Evolutionary conservation across 2,113 vertebrate species (phyloP).

Genomic region (Brachypteracias leptosomus): DNA sequence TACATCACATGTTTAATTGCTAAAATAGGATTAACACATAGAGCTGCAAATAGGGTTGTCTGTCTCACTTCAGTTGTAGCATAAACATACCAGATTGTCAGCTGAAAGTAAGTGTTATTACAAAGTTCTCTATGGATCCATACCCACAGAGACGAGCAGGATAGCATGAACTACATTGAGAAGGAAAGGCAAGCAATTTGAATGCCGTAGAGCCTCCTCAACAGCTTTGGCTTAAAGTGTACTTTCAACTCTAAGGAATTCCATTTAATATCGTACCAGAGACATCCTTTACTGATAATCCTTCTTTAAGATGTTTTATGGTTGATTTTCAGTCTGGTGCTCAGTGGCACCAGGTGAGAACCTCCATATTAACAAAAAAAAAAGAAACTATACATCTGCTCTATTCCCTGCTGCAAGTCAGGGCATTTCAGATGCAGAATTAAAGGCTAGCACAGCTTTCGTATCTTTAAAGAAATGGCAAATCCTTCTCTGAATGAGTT

Average conservation of each 20-base stretch:
- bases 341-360: background rate
- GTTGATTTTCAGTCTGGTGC: background rate
- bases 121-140: background rate
- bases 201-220: background rate
- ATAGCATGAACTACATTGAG: background rate
- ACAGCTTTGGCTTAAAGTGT: background rate
- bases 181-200: background rate
- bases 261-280: background rate
- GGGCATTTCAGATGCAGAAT: background rate
- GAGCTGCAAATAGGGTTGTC: background rate
- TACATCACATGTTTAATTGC: background rate
- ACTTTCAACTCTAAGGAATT: background rate
- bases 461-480: background rate
- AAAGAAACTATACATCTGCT: background rate
- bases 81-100: background rate
- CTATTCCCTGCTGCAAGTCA: background rate
- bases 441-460: background rate
- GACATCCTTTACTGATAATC: background rate
- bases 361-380: background rate
- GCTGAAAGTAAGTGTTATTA: background rate
- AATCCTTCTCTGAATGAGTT: background rate
- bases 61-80: background rate
- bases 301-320: background rate
- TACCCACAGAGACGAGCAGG: background rate
- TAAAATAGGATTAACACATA: background rate